Base-by-base conservation (phyloP, 2,888 invertebrate species). In the Cyclophora albipunctata region DNA sequence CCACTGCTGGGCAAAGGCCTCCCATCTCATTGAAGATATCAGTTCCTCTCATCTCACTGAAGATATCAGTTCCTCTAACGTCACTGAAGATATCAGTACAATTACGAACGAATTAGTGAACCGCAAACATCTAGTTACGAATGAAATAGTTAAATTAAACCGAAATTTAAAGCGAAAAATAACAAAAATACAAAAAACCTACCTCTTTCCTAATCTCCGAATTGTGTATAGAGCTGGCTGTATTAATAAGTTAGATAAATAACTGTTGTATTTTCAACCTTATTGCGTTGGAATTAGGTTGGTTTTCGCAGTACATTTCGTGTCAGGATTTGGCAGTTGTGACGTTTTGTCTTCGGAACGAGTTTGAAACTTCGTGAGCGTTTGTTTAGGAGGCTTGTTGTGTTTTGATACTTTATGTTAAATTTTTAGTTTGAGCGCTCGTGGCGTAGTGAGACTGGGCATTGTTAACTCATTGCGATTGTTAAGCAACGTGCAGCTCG, bases 161-260 rank as follows among this genome's bases (percentile, higher is more conserved):
- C 20, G 20, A 20, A 20, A 72, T 60, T 59, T 55, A 56, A 63
- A 64, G 56, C 64, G 66, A 69, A 73, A 68, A 66, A 64, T 44
- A 43, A 57, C 54, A 60, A 58, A 47, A 55, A 58, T 46, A 20
- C 20, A 20, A 20, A n/a, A 20, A 20, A 20, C 20, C 20, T 77
- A 76, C 74, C 64, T 71, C 71, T 80, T 82, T 80, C 80, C 83
- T 86, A 87, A 86, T 85, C 82, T 83, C 71, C 75, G 76, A 86
- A 84, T 83, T 81, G 77, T 80, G 73, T 80, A 78, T 80, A 76
- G 20, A 76, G 74, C 76, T 74, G 69, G 65, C 68, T 73, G 69
- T 72, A 82, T 83, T 85, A 84, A 86, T 84, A 84, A 81, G 80
- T 81, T 78, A 71, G 58, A 68, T 60, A 70, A 74, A 73, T 57